Conservation (phyloP, 2,113 vertebrate genomes). For the Lampris incognitus region DNA sequence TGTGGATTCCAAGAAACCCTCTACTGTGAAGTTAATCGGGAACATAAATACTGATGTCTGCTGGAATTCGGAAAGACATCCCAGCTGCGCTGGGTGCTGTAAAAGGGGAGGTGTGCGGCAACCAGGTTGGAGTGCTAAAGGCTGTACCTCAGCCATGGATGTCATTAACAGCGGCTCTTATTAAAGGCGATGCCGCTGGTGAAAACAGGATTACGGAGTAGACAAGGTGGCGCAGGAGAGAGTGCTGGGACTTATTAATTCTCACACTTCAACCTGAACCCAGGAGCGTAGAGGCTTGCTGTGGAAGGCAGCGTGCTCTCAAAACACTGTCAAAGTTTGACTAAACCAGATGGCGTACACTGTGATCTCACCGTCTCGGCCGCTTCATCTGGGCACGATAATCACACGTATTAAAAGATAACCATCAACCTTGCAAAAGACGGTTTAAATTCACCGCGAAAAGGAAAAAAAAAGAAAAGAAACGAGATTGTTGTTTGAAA, state of each 20-base stretch:
- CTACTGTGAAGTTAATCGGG: slow-evolving; percentile 12
- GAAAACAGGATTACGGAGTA: slow-evolving; percentile 59
- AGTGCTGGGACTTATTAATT: slow-evolving; percentile 58
- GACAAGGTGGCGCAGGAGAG: slow-evolving; percentile 19
- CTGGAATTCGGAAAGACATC: slow-evolving; percentile 33
- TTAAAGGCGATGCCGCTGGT: slow-evolving; percentile 65
- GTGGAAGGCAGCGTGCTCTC: slow-evolving; percentile 19
- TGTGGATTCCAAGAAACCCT: slow-evolving; percentile 17
- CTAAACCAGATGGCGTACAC: slow-evolving; percentile 12
- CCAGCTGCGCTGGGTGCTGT: slow-evolving; percentile 39
- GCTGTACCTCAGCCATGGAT: slow-evolving; percentile 60
- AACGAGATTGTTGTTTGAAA: too few relatives aligned
- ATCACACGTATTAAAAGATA: slow-evolving; percentile 27
- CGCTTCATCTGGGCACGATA: slow-evolving; percentile 21
- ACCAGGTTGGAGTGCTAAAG: slow-evolving; percentile 55
- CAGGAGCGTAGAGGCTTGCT: slow-evolving; percentile 20
- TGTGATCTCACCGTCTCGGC: slow-evolving; percentile 28
- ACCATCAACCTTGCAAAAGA: not conserved
- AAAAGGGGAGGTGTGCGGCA: slow-evolving; percentile 37
- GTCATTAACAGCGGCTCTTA: slow-evolving; percentile 71
- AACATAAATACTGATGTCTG: slow-evolving; percentile 41
- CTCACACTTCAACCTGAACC: slow-evolving; percentile 42
- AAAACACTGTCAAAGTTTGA: slow-evolving; percentile 27
- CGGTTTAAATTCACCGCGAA: not conserved
- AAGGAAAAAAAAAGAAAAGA: not conserved